Evolutionary conservation across 2,888 invertebrate genomes (phyloP).

Genomic region (Dicycla oo): DNA sequence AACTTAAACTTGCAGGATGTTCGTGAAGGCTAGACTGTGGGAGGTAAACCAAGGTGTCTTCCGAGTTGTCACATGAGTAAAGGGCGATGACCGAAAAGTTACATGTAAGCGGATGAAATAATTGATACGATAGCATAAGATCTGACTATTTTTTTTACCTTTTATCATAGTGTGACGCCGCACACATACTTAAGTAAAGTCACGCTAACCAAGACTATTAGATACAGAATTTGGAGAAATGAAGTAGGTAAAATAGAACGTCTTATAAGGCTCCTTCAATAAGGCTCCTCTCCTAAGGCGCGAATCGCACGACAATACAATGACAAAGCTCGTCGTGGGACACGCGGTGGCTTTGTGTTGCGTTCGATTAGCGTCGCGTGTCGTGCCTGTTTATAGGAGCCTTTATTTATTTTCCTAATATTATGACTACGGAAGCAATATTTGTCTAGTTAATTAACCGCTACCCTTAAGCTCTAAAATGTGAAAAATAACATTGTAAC

Average conservation of each 20-base stretch:
- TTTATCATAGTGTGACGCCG: neutral
- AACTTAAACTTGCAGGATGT: conserved; percentile 38
- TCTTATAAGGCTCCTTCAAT: too few species aligned
- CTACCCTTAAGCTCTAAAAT: conserved; percentile 17
- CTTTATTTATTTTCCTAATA: neutral
- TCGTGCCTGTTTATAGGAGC: too few species aligned
- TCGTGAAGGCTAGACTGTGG: conserved; percentile 25
- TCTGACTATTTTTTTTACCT: conserved; percentile 28
- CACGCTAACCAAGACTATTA: neutral
- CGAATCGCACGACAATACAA: too few species aligned
- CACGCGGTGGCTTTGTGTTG: too few species aligned
- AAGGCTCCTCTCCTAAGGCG: too few species aligned
- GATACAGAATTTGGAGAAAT: neutral
- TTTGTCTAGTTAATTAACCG: conserved; percentile 35
- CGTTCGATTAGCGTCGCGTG: too few species aligned
- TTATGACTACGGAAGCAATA: conserved; percentile 1
- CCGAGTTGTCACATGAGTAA: neutral
- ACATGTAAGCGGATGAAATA: conserved; percentile 29
- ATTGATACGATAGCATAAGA: conserved; percentile 21
- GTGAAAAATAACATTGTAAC: too few species aligned
- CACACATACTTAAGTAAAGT: neutral
- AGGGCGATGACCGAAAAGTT: conserved; percentile 36
- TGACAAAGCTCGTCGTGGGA: too few species aligned
- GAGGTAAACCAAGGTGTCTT: conserved; percentile 40
- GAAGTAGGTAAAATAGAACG: too few species aligned